Percentiles rank a stretch among this genome's conserved stretches.
These are phyloP conservation scores for Hoplodrina ambigua DNA, from an alignment of 2,888 invertebrate genomes.

Conservation along the genomic window DNA sequence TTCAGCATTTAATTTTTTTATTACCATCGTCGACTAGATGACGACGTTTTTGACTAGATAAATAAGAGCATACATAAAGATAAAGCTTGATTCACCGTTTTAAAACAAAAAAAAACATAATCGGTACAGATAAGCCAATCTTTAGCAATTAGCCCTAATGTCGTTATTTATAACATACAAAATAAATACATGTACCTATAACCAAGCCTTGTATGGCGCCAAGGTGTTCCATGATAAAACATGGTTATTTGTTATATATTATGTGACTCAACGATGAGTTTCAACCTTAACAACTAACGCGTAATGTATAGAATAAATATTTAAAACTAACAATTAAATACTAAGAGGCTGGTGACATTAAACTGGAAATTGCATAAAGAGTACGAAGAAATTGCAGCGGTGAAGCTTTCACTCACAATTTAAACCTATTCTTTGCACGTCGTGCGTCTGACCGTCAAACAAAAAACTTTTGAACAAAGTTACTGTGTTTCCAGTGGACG, in stretches of 20 bases:
- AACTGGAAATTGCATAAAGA: conserved; percentile 58
- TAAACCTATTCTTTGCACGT: conserved; percentile 53
- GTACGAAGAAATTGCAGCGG: conserved; percentile 52
- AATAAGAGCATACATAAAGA: conserved; percentile 8
- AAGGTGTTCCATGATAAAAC: conserved; percentile 34
- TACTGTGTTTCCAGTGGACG: conserved; percentile 32
- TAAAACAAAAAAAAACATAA: conserved; percentile 47
- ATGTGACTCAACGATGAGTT: conserved; percentile 34
- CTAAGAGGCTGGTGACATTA: conserved; percentile 38
- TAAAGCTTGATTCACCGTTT: conserved; percentile 45
- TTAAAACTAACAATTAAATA: conserved; percentile 25
- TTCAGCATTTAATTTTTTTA: conserved; percentile 13
- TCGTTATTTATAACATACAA: conserved; percentile 52
- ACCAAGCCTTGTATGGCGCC: conserved; percentile 44
- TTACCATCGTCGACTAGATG: too few relatives aligned
- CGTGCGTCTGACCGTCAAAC: conserved; percentile 30
- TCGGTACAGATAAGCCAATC: conserved; percentile 64
- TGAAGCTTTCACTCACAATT: conserved; percentile 59
- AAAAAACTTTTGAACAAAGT: conserved; percentile 39
- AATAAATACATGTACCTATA: conserved; percentile 29
- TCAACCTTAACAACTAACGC: conserved; percentile 3
- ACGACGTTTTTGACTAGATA: conserved; percentile 11
- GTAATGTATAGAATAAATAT: conserved; percentile 12
- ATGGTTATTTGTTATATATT: conserved; percentile 2
- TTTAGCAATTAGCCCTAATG: conserved; percentile 70